These are phyloP conservation scores for Dinoponera quadriceps DNA, from an alignment of 1,140 invertebrate species.

Conservation along the genomic window DNA sequence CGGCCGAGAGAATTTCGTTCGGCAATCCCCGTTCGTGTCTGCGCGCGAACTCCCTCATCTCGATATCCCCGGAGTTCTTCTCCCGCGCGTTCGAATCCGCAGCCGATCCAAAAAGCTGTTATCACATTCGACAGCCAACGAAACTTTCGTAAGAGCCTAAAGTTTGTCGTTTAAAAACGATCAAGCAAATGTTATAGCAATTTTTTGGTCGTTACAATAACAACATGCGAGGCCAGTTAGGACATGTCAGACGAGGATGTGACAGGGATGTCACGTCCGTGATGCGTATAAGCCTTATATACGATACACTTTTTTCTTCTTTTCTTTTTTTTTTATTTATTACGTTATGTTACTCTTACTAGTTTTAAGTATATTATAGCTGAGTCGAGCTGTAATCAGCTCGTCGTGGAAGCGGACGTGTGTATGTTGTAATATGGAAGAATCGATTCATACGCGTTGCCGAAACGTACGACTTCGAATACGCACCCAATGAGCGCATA, in stretches of 20 bases:
- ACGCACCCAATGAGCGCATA: too few species aligned
- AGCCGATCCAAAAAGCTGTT: neutral
- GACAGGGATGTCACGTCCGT: neutral
- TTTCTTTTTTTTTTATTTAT: conserved; percentile 49
- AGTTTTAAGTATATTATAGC: conserved; percentile 11
- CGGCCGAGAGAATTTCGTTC: too few species aligned
- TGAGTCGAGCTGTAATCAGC: too few species aligned
- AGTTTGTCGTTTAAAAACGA: conserved; percentile 7
- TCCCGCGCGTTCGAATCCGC: neutral
- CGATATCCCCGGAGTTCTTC: neutral
- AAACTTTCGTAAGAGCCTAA: conserved; percentile 36
- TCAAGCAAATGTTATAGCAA: conserved; percentile 23
- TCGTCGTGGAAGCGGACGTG: too few species aligned
- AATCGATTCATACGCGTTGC: too few species aligned
- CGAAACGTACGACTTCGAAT: too few species aligned
- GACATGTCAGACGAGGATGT: conserved; percentile 10
- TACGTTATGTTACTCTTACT: conserved; percentile 28
- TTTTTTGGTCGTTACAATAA: conserved; percentile 11
- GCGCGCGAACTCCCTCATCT: neutral
- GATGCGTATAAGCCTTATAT: conserved; percentile 25
- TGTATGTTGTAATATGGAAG: too few species aligned
- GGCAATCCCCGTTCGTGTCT: too few species aligned
- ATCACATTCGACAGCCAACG: neutral
- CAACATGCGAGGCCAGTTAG: conserved; percentile 30
- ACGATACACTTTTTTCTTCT: too few species aligned